Conservation (phyloP, 2,797 vertebrate species). For the Thalassophryne amazonica region DNA sequence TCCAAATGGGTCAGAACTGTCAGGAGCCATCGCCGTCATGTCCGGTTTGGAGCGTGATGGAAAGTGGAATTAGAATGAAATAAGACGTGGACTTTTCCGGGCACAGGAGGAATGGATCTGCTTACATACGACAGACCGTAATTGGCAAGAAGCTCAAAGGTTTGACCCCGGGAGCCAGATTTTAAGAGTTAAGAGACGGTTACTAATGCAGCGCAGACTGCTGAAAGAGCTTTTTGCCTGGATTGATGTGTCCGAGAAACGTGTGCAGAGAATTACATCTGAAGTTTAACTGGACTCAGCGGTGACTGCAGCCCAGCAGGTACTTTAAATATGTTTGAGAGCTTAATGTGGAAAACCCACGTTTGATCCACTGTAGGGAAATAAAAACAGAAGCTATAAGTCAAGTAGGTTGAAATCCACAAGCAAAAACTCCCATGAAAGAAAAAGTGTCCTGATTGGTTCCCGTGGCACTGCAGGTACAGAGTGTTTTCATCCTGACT, state of each 20-base stretch:
- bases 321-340: slow-evolving; percentile 39
- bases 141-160: slow-evolving; percentile 60
- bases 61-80: slow-evolving; percentile 60
- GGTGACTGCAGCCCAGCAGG: slow-evolving; percentile 42
- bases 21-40: slow-evolving; percentile 47
- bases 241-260: slow-evolving; percentile 48
- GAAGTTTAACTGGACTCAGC: slow-evolving; percentile 33
- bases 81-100: slow-evolving; percentile 52
- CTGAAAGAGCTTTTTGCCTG: slow-evolving; percentile 25
- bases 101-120: slow-evolving; percentile 46
- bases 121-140: slow-evolving; percentile 61
- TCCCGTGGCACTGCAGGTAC: background rate
- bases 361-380: slow-evolving; percentile 21
- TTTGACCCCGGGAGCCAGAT: slow-evolving; percentile 57
- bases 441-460: background rate
- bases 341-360: slow-evolving; percentile 24
- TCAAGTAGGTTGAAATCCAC: slow-evolving; percentile 11
- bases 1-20: slow-evolving; percentile 60
- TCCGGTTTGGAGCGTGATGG: slow-evolving; percentile 51
- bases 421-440: background rate
- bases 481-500: background rate
- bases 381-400: background rate
- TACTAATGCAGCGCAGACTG: slow-evolving; percentile 68
- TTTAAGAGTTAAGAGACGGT: slow-evolving; percentile 64
- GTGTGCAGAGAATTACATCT: slow-evolving; percentile 32